Percentiles rank a stretch among this genome's conserved stretches.
Conservation (phyloP, 1,140 invertebrate species). For the Charaxes varanes region DNA sequence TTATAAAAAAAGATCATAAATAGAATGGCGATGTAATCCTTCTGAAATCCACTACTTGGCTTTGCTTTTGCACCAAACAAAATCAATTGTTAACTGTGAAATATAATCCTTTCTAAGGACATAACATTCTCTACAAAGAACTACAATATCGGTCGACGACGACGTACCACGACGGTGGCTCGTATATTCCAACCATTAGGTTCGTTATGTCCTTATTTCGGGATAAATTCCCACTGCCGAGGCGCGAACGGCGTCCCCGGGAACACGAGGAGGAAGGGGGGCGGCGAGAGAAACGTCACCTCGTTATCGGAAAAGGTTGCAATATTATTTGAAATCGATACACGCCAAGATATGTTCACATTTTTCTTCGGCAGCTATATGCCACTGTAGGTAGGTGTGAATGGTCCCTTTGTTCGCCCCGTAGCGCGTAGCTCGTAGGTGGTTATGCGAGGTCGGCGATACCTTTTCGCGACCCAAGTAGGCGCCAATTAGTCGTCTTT, state of each 20-base stretch:
- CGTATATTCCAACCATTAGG: conserved; percentile 52
- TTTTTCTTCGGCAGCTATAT: conserved; percentile 38
- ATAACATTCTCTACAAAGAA: too few relatives aligned
- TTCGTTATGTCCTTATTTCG: conserved; percentile 72
- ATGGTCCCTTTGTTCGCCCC: too few relatives aligned
- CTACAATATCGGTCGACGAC: too few relatives aligned
- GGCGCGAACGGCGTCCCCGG: conserved; percentile 45
- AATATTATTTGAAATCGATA: conserved; percentile 74
- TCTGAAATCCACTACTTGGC: too few relatives aligned
- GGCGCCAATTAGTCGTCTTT: conserved; percentile 10
- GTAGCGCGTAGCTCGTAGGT: conserved; percentile 23
- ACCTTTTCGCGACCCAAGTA: conserved; percentile 6
- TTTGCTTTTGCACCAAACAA: too few relatives aligned
- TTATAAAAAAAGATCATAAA: too few relatives aligned
- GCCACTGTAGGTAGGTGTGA: conserved; percentile 31
- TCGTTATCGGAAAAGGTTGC: conserved; percentile 71
- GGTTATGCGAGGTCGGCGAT: conserved; percentile 10
- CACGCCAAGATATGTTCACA: conserved; percentile 58
- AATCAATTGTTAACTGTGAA: too few relatives aligned
- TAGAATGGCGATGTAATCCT: too few relatives aligned
- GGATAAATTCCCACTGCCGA: conserved; percentile 65
- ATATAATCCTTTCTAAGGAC: too few relatives aligned
- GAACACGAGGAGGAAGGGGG: too few relatives aligned
- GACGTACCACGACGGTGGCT: too few relatives aligned
- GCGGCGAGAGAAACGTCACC: conserved; percentile 70